Conservation (phyloP, 2,797 vertebrate species). For the Meriones psammophilus region DNA sequence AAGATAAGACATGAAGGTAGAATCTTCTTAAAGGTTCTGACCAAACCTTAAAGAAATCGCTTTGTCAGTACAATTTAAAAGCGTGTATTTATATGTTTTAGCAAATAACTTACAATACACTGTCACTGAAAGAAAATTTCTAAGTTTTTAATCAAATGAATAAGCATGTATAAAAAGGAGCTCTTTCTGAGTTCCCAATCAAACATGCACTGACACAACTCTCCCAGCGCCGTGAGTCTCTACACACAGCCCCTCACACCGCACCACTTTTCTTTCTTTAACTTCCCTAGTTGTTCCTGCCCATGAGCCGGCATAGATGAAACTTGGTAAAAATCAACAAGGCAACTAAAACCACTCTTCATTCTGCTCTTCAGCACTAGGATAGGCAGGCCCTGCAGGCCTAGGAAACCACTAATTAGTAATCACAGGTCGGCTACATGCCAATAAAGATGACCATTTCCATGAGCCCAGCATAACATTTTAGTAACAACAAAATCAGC, state of each 20-base stretch:
- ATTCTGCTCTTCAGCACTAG: conserved; percentile 25
- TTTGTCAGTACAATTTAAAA: conserved; percentile 22
- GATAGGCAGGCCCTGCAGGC: not conserved
- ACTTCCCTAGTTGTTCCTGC: conserved; percentile 49
- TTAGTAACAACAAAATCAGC: not conserved
- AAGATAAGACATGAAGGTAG: not conserved
- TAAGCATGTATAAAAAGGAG: conserved; percentile 41
- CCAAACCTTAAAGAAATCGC: conserved; percentile 47
- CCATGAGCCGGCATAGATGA: conserved; percentile 38
- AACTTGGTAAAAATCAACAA: conserved; percentile 63
- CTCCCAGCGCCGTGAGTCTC: conserved; percentile 35
- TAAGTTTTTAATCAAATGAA: conserved; percentile 40
- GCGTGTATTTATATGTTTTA: conserved; percentile 51
- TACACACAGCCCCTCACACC: not conserved
- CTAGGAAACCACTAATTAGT: not conserved
- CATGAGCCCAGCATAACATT: conserved; percentile 58
- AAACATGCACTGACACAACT: conserved; percentile 21
- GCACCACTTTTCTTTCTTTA: conserved; percentile 59
- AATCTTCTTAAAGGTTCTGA: conserved; percentile 7
- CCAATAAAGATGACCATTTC: conserved; percentile 57
- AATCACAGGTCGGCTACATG: conserved; percentile 36
- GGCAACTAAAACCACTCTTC: conserved; percentile 38
- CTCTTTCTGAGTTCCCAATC: conserved; percentile 37
- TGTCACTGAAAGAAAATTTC: conserved; percentile 33
- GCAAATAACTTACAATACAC: conserved; percentile 35